A percentile compares a stretch with the other conserved stretches of the same genome.
Conservation (phyloP, 2,113 vertebrate genomes). For the Neodon shergylaensis region DNA sequence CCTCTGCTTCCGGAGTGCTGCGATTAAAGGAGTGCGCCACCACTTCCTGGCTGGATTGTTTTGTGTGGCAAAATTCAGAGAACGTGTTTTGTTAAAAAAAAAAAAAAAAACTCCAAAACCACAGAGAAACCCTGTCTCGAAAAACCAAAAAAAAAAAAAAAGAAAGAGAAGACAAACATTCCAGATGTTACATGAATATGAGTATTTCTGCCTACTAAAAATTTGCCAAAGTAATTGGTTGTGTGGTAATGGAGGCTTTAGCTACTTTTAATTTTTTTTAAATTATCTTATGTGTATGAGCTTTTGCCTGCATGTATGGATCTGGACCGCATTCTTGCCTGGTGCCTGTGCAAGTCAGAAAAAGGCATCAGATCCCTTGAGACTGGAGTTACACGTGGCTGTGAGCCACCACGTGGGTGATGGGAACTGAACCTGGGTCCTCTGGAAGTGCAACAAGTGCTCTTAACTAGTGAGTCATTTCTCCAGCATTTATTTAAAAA, state of each 20-base stretch:
- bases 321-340: background rate
- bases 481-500: background rate
- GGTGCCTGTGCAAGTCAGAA: background rate
- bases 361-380: too few species aligned
- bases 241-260: slow-evolving; percentile 79
- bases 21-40: too few species aligned
- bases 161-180: background rate
- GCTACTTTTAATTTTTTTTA: slow-evolving; percentile 52
- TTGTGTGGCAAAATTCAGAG: background rate
- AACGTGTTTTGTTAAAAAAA: background rate
- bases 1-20: too few species aligned
- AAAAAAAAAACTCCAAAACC: background rate
- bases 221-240: slow-evolving; percentile 78
- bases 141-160: background rate
- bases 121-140: too few species aligned
- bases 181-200: slow-evolving; percentile 75
- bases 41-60: background rate
- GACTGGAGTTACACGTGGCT: too few species aligned
- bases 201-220: slow-evolving; percentile 75
- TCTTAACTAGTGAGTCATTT: background rate
- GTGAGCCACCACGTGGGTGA: too few species aligned
- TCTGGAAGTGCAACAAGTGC: background rate
- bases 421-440: background rate
- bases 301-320: background rate
- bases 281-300: too few species aligned